Base-by-base conservation (phyloP, 2,888 invertebrate species). In the Cetonia aurata region DNA sequence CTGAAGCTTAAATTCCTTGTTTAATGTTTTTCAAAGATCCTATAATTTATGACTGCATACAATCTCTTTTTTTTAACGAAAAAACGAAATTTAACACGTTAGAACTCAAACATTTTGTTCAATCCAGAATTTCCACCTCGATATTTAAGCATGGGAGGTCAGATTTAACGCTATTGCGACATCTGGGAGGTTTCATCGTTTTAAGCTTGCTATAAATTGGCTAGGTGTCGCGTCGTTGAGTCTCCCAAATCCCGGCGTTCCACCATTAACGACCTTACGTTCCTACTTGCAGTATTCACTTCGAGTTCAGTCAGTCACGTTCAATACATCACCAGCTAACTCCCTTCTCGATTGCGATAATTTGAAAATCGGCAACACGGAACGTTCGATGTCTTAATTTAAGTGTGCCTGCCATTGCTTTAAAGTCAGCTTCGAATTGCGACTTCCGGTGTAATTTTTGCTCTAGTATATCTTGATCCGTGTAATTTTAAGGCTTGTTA, bases 181-280 rank as follows among this genome's bases (percentile, higher is more conserved):
- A 10, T 52, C 52, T 12, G 8, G 6, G 25, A 17, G 13, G 48
- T 6, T 9, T 25, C 25, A 12, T 4, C 19, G 52, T 12, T 17
- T 52, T 19, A 52, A 25, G 25, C 52, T 37, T 19, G 52, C 52
- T 19, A 52, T 52, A 52, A 52, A 52, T 52, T 52, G 52, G 52
- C 52, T 19, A 52, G 52, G 52, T 52, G 52, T 52, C 52, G 52
- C 52, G 52, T 10, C 52, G 52, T 52, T 52, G 52, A 52, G 52
- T 19, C 52, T 19, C 9, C 19, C 25, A 52, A 52, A 52, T 52
- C 52, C n/a, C 52, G 17, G 19, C 25, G 52, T 52, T 4, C 52
- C 25, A 52, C 52, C 25, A 25, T 25, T 52, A 52, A 52, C 52
- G 37, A 37, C 37, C 6, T 37, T 37, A 37, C 10, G 37, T 37